phyloP scores from a whole-genome alignment of 2,888 invertebrate genomes.

The Myopa tessellatipennis region DNA sequence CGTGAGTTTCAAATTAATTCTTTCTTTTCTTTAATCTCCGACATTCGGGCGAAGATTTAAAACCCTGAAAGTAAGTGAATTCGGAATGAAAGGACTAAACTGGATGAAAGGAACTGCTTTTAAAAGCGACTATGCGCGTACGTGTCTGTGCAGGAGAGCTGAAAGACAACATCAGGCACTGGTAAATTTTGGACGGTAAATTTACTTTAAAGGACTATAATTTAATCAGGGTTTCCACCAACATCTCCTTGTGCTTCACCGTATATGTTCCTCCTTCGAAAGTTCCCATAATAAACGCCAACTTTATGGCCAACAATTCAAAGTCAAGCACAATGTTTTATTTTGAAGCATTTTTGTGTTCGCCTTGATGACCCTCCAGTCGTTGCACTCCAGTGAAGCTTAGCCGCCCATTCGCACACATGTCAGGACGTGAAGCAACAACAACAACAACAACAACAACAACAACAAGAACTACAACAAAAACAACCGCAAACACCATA shows the following conservation, averaged over 20 bases:
- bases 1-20: no score
- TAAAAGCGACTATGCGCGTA: no score
- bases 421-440: slow-evolving; percentile 3
- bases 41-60: no score
- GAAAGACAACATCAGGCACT: no score
- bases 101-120: no score
- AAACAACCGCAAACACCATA: not conserved
- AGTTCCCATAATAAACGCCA: slow-evolving; percentile 43
- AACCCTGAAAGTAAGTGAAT: no score
- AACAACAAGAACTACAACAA: not conserved
- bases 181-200: slow-evolving; percentile 12
- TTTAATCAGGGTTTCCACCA: slow-evolving; percentile 16
- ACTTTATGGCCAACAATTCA: slow-evolving; percentile 45
- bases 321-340: slow-evolving; percentile 41
- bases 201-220: slow-evolving; percentile 35
- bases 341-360: slow-evolving; percentile 48
- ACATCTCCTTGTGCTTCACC: slow-evolving; percentile 12
- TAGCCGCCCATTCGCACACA: not conserved
- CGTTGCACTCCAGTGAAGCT: not conserved
- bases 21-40: no score
- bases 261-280: slow-evolving; percentile 2
- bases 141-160: no score
- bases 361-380: slow-evolving; percentile 44
- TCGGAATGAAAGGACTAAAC: no score
- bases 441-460: not conserved